Base-by-base conservation (phyloP, 2,888 invertebrate genomes). In the Megaustenia siamemsis region DNA sequence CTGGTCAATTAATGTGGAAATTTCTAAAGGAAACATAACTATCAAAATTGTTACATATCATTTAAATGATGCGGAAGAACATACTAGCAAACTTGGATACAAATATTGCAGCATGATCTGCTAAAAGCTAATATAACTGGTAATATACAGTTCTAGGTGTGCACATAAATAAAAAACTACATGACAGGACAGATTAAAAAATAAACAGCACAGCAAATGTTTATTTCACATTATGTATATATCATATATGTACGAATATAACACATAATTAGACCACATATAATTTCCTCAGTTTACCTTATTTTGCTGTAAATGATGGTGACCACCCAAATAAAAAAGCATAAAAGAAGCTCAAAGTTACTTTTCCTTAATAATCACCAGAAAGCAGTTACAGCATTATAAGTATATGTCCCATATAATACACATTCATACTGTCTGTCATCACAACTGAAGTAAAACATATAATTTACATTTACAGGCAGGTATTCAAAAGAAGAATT, bases 111-210 rank as follows among this genome's bases (percentile, higher is more conserved):
- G 32, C 32, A 63, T 32, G 63, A 63, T 63, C 63, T 2, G 28
- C 35, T 15, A 63, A 32, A 32, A 21, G 60, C 28, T 21, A 60
- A 60, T 32, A 63, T 28, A 45, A 21, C 38, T 53, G 56, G 56
- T 56, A 76, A 60, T 63, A 63, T 6, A 12, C 28, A 63, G 32
- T 63, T 12, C 63, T 35, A 77, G 60, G n/a, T 38, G 56, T 38
- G 60, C 77, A 77, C 10, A 15, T 56, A 73, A 73, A 43, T 18
- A 73, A 21, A n/a, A 21, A 76, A 76, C 53, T 56, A 75, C 32
- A 53, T 35, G 1, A 60, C n/a, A 77, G 35, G 38, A n/a, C n/a
- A n/a, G n/a, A n/a, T n/a, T n/a, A n/a, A n/a, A 4, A 75, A 79
- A 35, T 66, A 66, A 45, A 8, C 43, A 79, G 40, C 28, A 45